A percentile compares a stretch with the other conserved stretches of the same genome.
phyloP scores from a whole-genome alignment of 2,113 vertebrate species.

The Hippotragus niger region DNA sequence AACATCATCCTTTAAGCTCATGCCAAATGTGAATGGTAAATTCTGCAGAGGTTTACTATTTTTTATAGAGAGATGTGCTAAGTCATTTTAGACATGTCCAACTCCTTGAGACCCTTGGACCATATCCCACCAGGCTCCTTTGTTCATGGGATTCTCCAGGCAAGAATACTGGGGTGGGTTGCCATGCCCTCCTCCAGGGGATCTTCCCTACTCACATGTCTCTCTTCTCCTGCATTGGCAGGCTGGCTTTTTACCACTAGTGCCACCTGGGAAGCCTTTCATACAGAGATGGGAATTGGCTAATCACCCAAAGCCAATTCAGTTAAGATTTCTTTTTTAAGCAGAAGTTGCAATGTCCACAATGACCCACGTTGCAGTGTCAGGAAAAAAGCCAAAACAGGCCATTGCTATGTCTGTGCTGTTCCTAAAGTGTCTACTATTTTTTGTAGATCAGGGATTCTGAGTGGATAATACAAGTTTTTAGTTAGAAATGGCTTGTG shows the following conservation, averaged over 20 bases:
- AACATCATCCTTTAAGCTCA: not conserved
- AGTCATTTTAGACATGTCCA: not conserved
- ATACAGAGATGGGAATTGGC: too few species aligned
- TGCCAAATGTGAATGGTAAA: not conserved
- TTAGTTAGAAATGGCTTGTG: not conserved
- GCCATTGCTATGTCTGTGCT: not conserved
- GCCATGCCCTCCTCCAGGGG: not conserved
- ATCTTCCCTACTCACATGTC: not conserved
- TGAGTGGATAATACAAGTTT: not conserved
- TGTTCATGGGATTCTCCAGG: not conserved
- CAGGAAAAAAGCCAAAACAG: not conserved
- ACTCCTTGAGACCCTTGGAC: not conserved
- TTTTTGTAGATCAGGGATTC: not conserved
- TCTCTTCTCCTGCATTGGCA: not conserved
- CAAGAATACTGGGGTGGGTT: not conserved
- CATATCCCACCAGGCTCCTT: not conserved
- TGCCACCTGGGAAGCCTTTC: not conserved
- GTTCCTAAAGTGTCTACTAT: not conserved
- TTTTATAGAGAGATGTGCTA: not conserved
- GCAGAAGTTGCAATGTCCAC: not conserved
- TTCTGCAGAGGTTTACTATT: not conserved
- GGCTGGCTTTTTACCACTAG: not conserved
- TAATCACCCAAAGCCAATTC: not conserved
- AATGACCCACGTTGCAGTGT: not conserved
- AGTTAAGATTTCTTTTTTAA: not conserved